Evolutionary conservation across 37 sponge, comb jelly and placozoan genomes (phyloP).

Genomic region (Crambe crambe): DNA sequence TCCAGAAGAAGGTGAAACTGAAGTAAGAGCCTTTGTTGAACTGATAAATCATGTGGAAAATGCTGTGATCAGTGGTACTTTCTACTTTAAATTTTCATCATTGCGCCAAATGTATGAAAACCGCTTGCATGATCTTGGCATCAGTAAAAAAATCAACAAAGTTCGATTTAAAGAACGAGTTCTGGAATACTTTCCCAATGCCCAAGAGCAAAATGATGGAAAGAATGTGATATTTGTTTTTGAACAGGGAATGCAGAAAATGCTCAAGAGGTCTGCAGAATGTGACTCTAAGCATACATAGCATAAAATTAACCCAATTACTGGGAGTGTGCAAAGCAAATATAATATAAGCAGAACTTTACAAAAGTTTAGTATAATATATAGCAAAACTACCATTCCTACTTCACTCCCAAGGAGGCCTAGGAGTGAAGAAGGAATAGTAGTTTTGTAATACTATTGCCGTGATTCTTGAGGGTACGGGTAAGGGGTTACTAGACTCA

Average conservation of each 20-base stretch:
- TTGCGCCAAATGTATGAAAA: neutral
- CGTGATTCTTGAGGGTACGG: too few species aligned
- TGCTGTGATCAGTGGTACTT: neutral
- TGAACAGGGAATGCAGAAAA: conserved; percentile 5
- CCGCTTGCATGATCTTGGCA: neutral
- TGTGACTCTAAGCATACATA: too few species aligned
- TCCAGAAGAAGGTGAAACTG: neutral
- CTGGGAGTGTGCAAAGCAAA: too few species aligned
- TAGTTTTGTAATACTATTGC: too few species aligned
- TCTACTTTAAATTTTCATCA: neutral
- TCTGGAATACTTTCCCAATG: conserved; percentile 23
- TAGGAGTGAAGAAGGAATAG: too few species aligned
- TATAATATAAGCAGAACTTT: too few species aligned
- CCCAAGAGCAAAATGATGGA: conserved; percentile 29
- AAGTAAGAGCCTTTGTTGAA: neutral
- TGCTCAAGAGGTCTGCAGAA: too few species aligned
- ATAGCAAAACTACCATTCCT: too few species aligned
- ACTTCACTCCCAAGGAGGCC: too few species aligned
- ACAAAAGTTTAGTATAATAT: too few species aligned
- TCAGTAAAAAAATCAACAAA: neutral
- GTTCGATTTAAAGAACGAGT: conserved; percentile 6
- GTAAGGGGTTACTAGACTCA: too few species aligned
- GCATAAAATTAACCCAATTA: too few species aligned
- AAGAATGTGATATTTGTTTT: conserved; percentile 4
- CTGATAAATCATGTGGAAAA: neutral